Percentiles rank a stretch among this genome's conserved stretches.
phyloP scores from a whole-genome alignment of 2,797 vertebrate species.

The Epinephelus malabaricus region DNA sequence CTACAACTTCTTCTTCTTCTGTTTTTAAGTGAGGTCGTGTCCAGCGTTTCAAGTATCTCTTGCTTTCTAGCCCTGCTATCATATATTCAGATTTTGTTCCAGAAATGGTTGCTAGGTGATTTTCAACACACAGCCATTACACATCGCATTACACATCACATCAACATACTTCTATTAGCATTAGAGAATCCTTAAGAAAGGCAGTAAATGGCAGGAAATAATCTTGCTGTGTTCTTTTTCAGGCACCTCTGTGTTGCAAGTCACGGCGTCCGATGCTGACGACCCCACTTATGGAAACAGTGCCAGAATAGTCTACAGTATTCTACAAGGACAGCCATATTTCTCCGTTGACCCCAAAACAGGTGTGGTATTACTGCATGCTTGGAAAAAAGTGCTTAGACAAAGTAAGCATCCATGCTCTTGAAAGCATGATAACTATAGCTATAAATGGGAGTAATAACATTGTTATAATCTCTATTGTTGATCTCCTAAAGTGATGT shows the following conservation, averaged over 20 bases:
- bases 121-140: neutral
- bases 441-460: slow-evolving; percentile 34
- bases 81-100: neutral
- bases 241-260: slow-evolving; percentile 98
- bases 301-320: slow-evolving; percentile 97
- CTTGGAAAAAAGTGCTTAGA: neutral
- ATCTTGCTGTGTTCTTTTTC: slow-evolving; percentile 35
- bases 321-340: slow-evolving; percentile 98
- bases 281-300: slow-evolving; percentile 99
- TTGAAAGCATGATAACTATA: slow-evolving; percentile 14
- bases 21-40: neutral
- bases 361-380: slow-evolving; percentile 81
- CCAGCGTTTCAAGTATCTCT: neutral
- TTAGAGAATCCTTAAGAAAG: neutral
- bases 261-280: slow-evolving; percentile 96
- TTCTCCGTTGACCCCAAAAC: slow-evolving; percentile 99
- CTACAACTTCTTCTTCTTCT: neutral
- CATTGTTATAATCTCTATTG: slow-evolving; percentile 24
- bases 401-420: neutral
- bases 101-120: slow-evolving; percentile 19
- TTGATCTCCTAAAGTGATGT: slow-evolving; percentile 45
- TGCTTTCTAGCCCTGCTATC: neutral
- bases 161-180: neutral
- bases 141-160: neutral
- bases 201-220: neutral